Percentiles rank a stretch among this genome's conserved stretches.
These are phyloP conservation scores for Drosophila cyrtoloma DNA, from an alignment of 2,888 invertebrate species.

Conservation along the genomic window DNA sequence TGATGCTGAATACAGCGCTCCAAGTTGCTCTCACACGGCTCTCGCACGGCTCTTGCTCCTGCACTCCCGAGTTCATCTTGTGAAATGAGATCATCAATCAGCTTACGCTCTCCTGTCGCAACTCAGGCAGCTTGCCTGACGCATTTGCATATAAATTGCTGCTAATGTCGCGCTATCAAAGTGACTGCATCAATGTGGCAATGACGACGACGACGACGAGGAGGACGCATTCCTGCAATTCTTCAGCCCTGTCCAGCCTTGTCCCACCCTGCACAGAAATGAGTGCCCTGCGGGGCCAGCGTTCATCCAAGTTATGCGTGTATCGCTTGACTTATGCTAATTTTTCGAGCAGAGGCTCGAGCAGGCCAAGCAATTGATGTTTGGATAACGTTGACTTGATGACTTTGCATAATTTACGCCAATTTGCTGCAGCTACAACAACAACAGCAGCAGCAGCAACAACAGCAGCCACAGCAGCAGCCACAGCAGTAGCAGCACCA, in stretches of 20 bases:
- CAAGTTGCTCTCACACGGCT: slow-evolving; percentile 29
- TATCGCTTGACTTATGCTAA: slow-evolving; percentile 75
- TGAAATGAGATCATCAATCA: slow-evolving; percentile 84
- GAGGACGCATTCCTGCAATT: slow-evolving; percentile 56
- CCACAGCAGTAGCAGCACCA: slow-evolving; percentile 6
- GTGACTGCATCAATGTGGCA: slow-evolving; percentile 82
- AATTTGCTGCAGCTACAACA: slow-evolving; percentile 35
- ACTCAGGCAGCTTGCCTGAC: slow-evolving; percentile 50
- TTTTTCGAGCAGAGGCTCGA: slow-evolving; percentile 65
- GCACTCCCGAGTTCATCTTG: slow-evolving; percentile 65
- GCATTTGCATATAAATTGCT: slow-evolving; percentile 86
- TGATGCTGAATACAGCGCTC: slow-evolving; percentile 62
- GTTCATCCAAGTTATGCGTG: slow-evolving; percentile 54
- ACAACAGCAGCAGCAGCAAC: slow-evolving; percentile 3
- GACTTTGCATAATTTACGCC: slow-evolving; percentile 80
- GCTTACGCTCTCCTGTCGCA: slow-evolving; percentile 50
- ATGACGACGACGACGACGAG: slow-evolving; percentile 52
- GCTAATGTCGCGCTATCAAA: slow-evolving; percentile 85
- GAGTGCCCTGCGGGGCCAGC: slow-evolving; percentile 56
- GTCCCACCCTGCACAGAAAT: slow-evolving; percentile 29
- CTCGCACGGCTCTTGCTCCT: slow-evolving; percentile 36
- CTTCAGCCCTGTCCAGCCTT: slow-evolving; percentile 31
- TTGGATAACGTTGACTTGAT: slow-evolving; percentile 82
- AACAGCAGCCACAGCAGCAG: slow-evolving; percentile 14
- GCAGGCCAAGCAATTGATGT: slow-evolving; percentile 70